These are phyloP conservation scores for Gymnothorax reevesii DNA, from an alignment of 2,797 vertebrate genomes.

Conservation along the genomic window DNA sequence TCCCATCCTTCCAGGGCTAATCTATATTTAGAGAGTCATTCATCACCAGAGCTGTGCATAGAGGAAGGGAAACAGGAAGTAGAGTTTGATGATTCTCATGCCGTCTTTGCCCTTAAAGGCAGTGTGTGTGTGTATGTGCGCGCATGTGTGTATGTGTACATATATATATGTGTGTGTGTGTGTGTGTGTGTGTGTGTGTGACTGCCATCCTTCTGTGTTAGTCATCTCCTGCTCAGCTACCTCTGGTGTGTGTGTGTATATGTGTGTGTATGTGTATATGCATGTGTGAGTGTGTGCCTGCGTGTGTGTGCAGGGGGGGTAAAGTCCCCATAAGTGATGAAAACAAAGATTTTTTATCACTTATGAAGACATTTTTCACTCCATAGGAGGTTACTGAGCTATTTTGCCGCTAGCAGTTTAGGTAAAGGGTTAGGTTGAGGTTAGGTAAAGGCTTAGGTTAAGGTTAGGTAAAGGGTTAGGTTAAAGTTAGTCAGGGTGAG, in stretches of 20 bases:
- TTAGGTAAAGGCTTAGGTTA: too few species aligned
- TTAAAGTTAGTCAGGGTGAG: too few species aligned
- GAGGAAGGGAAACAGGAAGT: not conserved
- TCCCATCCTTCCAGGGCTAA: conserved; percentile 7
- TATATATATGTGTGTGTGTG: not conserved
- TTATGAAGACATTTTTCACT: too few species aligned
- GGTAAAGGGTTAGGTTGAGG: too few species aligned
- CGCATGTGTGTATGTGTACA: too few species aligned
- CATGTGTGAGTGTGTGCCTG: not conserved
- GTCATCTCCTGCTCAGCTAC: not conserved
- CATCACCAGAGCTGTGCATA: not conserved
- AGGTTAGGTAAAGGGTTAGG: too few species aligned
- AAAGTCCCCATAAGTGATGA: too few species aligned
- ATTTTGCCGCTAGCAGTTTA: too few species aligned
- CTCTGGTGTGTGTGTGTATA: not conserved
- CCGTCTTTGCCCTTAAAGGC: not conserved
- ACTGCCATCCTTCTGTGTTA: not conserved
- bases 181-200: not conserved
- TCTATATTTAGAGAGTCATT: conserved; percentile 6
- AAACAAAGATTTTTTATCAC: too few species aligned
- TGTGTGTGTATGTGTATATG: conserved; percentile 5
- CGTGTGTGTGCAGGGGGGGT: not conserved
- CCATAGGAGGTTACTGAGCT: too few species aligned
- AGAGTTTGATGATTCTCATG: not conserved
- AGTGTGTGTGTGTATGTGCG: not conserved